Evolutionary conservation across 1,140 invertebrate genomes (phyloP).

Genomic region (Drosophila setifemur): DNA sequence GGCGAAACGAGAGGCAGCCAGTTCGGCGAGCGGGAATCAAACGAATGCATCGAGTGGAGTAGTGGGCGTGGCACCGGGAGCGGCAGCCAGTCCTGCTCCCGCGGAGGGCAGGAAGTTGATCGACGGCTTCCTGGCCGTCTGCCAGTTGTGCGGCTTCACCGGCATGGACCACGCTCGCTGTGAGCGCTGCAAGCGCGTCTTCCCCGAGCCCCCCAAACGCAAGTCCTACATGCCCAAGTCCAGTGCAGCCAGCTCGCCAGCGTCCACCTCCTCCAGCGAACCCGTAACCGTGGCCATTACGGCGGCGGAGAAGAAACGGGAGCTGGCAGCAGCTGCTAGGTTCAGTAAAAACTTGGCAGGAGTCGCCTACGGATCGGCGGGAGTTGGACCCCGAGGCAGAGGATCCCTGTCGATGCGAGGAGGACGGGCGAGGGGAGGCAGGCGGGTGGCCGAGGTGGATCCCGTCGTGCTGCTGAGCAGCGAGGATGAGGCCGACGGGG

Average conservation of each 20-base stretch:
- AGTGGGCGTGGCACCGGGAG: slow-evolving; percentile 34
- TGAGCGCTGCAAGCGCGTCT: slow-evolving; percentile 85
- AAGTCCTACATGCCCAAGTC: slow-evolving; percentile 82
- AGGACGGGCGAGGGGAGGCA: slow-evolving; percentile 55
- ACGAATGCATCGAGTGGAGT: not conserved
- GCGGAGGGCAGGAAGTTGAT: slow-evolving; percentile 84
- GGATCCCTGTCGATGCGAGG: slow-evolving; percentile 60
- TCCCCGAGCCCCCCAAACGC: slow-evolving; percentile 85
- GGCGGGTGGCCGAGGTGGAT: slow-evolving; percentile 83
- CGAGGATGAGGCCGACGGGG: slow-evolving; percentile 84
- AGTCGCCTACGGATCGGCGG: not conserved
- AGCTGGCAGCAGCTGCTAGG: slow-evolving; percentile 24
- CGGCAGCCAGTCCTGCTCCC: slow-evolving; percentile 63
- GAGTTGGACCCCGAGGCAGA: slow-evolving; percentile 32
- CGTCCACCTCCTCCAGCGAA: slow-evolving; percentile 49
- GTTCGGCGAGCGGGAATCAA: slow-evolving; percentile 7
- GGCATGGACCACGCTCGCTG: slow-evolving; percentile 89
- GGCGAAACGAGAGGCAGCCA: slow-evolving; percentile 48
- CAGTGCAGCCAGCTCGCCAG: slow-evolving; percentile 29
- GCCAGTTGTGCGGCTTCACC: slow-evolving; percentile 88
- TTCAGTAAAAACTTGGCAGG: slow-evolving; percentile 31
- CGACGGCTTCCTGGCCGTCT: slow-evolving; percentile 88
- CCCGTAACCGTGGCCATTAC: slow-evolving; percentile 59
- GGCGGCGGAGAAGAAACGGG: slow-evolving; percentile 62
- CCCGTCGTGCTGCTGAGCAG: slow-evolving; percentile 87